A percentile compares a stretch with the other conserved stretches of the same genome.
These are phyloP conservation scores for Diglossa cyanea DNA, from an alignment of 2,797 vertebrate genomes.

Conservation along the genomic window DNA sequence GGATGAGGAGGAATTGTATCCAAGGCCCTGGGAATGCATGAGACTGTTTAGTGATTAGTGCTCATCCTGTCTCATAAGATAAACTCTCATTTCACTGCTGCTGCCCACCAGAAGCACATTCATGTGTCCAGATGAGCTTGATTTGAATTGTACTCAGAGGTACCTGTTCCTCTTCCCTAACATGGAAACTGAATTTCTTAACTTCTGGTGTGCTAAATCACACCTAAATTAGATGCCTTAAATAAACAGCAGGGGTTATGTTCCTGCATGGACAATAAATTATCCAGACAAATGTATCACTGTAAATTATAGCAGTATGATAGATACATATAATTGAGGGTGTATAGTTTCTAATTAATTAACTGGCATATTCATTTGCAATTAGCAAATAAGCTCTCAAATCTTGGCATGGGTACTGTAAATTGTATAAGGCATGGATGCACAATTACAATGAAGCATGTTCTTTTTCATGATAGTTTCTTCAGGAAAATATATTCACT, in stretches of 20 bases:
- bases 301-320: constrained; percentile 52
- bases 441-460: neutral
- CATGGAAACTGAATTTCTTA: neutral
- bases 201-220: constrained; percentile 5
- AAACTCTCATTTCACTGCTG: neutral
- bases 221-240: neutral
- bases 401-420: constrained; percentile 13
- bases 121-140: neutral
- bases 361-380: constrained; percentile 41
- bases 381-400: constrained; percentile 55
- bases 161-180: neutral
- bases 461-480: neutral
- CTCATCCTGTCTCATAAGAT: neutral
- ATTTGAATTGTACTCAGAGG: neutral
- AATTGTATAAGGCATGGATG: neutral
- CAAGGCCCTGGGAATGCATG: neutral
- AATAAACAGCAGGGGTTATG: neutral
- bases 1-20: neutral
- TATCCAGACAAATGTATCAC: neutral
- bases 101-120: neutral
- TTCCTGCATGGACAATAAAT: neutral
- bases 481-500: neutral
- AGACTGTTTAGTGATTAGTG: neutral
- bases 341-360: constrained; percentile 59
- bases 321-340: constrained; percentile 42